phyloP scores from a whole-genome alignment of 2,888 invertebrate genomes.

The Adelphocoris suturalis region DNA sequence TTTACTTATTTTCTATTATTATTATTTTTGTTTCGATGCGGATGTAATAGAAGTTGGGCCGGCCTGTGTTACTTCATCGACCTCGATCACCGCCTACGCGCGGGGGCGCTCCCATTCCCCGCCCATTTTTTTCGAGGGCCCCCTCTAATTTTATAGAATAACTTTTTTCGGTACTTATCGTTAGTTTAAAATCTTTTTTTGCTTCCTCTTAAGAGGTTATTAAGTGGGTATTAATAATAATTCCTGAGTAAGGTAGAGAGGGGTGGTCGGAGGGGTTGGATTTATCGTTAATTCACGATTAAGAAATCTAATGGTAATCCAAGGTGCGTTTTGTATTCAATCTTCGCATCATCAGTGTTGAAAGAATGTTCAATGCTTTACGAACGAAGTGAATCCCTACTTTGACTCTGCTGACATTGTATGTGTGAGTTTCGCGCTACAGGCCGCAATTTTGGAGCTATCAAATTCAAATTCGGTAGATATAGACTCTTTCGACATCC shows the following conservation, averaged over 20 bases:
- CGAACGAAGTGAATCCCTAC: no score
- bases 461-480: no score
- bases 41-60: constrained; percentile 11
- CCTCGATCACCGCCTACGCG: constrained; percentile 36
- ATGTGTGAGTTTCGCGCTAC: no score
- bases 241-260: neutral
- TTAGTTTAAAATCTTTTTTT: neutral
- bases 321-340: no score
- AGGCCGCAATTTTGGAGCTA: no score
- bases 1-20: neutral
- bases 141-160: constrained; percentile 39
- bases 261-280: no score
- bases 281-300: no score
- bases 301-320: no score
- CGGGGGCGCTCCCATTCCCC: constrained; percentile 39
- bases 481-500: no score
- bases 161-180: constrained; percentile 17
- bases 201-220: constrained; percentile 1
- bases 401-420: no score
- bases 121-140: neutral
- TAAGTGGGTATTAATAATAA: constrained; percentile 1
- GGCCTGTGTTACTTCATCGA: constrained; percentile 20
- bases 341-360: no score
- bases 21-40: neutral
- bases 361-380: no score